Evolutionary conservation across 2,888 invertebrate species (phyloP), one percentile per base, ranked within the genome.

Genomic region (Unio pictorum): DNA sequence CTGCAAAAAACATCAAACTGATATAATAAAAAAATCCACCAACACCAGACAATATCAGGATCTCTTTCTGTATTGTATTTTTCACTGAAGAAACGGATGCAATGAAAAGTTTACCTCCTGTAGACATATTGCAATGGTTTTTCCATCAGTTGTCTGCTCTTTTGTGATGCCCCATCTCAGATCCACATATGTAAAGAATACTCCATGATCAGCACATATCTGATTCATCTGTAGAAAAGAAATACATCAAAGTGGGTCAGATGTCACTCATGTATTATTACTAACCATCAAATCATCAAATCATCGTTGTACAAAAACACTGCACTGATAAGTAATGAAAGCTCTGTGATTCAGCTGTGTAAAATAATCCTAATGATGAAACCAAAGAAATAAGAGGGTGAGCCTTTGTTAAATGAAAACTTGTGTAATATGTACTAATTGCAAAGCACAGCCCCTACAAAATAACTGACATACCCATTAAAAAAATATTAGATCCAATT

Each of bases 171-270:
- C 86, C 86, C 86, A 86, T 61, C 86, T 69, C 58, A 86, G 73
- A 66, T 86, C 86, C 11, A 86, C 84, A 72, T 86, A 86, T 1
- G 83, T 84, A 73, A 86, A 85, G 61, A 84, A 84, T 11, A 86
- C 81, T 7, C 84, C 84, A 45, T 84, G 72, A 3, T 82, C 82
- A 6, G 77, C 63, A 73, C 86, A 86, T 45, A 82, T 54, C n/a
- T 69, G 69, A 68, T 84, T 84, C 2, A 84, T 76, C 86, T 86
- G 77, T 3, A 11, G 8, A 72, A 66, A 66, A 61, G 23, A 56
- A 68, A 54, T 63, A 58, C 7, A 54, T 1, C 11, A 45, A 45
- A 45, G 11, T 45, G 45, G 45, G 45, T 45, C 45, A 45, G 11
- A 45, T 45, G 45, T 45, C 45, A 45, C 45, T 45, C 45, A 45